phyloP scores from a whole-genome alignment of 2,113 vertebrate genomes.

The Poeciliopsis retropinna region DNA sequence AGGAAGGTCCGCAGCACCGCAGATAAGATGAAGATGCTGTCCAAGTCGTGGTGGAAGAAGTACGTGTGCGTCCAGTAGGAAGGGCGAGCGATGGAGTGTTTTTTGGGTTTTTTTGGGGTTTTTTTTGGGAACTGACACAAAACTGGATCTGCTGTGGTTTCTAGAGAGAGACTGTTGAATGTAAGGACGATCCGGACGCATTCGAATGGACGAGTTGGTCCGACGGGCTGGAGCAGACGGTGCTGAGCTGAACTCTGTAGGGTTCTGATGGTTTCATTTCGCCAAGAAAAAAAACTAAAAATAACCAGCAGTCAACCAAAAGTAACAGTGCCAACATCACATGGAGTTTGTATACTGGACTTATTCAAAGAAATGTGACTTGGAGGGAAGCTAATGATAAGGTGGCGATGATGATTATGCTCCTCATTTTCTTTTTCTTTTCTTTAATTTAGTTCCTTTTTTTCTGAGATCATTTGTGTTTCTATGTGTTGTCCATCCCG shows the following conservation, averaged over 20 bases:
- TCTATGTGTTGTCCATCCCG: conserved; percentile 54
- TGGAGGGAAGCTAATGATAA: conserved; percentile 12
- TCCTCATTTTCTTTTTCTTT: conserved; percentile 36
- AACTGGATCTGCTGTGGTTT: conserved; percentile 45
- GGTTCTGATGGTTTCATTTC: background rate
- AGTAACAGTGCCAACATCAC: conserved; percentile 25
- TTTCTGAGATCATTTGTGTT: conserved; percentile 29
- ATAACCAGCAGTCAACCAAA: conserved; percentile 53
- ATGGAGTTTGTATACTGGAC: conserved; percentile 34
- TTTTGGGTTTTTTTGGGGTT: too few species aligned
- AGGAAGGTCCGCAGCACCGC: conserved; percentile 81
- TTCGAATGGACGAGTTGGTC: conserved; percentile 19
- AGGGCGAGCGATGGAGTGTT: background rate
- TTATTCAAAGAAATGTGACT: conserved; percentile 42
- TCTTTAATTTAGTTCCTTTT: conserved; percentile 37
- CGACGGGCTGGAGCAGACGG: conserved; percentile 27
- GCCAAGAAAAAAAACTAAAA: conserved; percentile 1
- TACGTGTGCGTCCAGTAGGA: conserved; percentile 83
- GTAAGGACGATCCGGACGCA: conserved; percentile 16
- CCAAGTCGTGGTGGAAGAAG: conserved; percentile 89
- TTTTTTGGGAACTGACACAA: conserved; percentile 25
- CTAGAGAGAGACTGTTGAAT: conserved; percentile 30
- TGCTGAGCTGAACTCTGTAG: conserved; percentile 12
- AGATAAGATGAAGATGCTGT: conserved; percentile 86
- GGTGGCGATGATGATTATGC: conserved; percentile 21